phyloP scores from a whole-genome alignment of 2,797 vertebrate species.

The Enteromius viviparus region DNA sequence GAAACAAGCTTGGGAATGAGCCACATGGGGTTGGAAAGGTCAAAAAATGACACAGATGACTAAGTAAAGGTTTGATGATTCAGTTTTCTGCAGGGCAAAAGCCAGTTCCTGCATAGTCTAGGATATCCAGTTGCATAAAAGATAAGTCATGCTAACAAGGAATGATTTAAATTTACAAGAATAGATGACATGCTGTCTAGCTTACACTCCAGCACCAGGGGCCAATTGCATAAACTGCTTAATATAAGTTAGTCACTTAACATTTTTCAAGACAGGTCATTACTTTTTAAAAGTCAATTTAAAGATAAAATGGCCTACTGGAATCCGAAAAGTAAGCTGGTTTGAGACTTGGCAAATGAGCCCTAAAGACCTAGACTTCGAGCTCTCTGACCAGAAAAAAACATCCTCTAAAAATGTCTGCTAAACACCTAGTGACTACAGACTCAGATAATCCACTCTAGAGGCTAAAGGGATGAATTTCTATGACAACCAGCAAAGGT shows the following conservation, averaged over 20 bases:
- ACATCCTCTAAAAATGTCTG: neutral
- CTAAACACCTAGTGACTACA: neutral
- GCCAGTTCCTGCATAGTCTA: neutral
- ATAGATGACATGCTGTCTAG: neutral
- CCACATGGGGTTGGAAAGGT: neutral
- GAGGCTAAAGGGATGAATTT: neutral
- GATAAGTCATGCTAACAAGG: neutral
- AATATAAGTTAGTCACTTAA: neutral
- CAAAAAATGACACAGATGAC: conserved; percentile 6
- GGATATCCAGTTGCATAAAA: conserved; percentile 21
- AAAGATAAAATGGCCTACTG: neutral
- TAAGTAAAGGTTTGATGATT: conserved; percentile 21
- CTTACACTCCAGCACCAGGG: neutral
- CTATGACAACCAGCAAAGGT: conserved; percentile 38
- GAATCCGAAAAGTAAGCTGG: neutral
- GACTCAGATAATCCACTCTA: neutral
- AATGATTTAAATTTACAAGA: neutral
- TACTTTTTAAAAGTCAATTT: neutral
- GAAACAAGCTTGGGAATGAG: neutral
- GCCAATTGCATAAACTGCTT: neutral
- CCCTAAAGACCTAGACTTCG: neutral
- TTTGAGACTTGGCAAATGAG: neutral
- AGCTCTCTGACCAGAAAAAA: neutral
- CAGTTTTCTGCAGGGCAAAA: conserved; percentile 16
- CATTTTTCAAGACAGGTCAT: neutral